Evolutionary conservation across 2,113 vertebrate species (phyloP).

Genomic region (Caretta caretta): DNA sequence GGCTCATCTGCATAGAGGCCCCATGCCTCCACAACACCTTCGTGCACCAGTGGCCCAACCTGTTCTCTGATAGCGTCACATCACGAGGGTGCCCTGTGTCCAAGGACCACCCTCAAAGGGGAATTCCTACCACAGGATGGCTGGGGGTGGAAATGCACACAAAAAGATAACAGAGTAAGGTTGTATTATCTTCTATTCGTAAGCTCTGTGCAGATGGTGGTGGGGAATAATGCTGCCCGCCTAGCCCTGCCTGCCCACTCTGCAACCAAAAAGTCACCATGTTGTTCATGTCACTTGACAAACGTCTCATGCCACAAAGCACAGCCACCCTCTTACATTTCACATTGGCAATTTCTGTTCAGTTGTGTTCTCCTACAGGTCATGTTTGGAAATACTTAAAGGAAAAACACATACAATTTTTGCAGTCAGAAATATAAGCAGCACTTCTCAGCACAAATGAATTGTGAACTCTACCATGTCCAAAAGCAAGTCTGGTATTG

Average conservation of each 20-base stretch:
- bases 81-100: neutral
- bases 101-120: neutral
- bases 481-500: neutral
- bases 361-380: neutral
- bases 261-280: neutral
- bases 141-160: neutral
- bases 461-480: neutral
- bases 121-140: neutral
- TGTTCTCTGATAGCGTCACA: neutral
- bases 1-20: neutral
- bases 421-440: neutral
- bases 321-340: neutral
- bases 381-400: neutral
- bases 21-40: neutral
- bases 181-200: neutral
- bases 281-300: neutral
- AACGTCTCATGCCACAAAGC: neutral
- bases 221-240: neutral
- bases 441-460: neutral
- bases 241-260: neutral
- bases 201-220: rapidly evolving
- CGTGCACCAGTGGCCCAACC: neutral
- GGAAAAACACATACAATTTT: neutral
- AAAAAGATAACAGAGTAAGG: neutral
- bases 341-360: neutral